Evolutionary conservation across 37 sponge, comb jelly and placozoan genomes (phyloP).

Genomic region (Dysidea cf. avara): DNA sequence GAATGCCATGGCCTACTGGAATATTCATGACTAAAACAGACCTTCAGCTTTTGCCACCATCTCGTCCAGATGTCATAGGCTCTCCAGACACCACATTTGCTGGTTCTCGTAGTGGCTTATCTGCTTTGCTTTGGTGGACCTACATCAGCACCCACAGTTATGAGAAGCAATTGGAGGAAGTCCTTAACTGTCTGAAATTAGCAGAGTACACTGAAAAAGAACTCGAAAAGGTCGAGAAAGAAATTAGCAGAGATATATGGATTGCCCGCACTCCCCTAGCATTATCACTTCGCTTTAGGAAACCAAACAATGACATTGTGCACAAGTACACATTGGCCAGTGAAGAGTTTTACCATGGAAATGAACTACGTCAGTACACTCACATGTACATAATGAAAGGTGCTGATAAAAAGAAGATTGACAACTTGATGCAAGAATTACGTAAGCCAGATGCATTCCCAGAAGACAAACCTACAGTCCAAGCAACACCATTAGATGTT

Average conservation of each 20-base stretch:
- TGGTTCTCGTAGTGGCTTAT: constrained; percentile 28
- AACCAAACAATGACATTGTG: constrained; percentile 6
- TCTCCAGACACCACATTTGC: constrained; percentile 39
- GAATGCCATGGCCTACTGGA: constrained; percentile 21
- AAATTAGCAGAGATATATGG: constrained; percentile 11
- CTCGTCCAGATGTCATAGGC: constrained; percentile 4
- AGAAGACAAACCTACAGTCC: background rate
- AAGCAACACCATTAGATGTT: too few species aligned
- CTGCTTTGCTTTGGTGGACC: constrained; percentile 17
- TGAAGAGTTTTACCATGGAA: background rate
- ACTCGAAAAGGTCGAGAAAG: constrained; percentile 4
- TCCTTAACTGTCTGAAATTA: constrained; percentile 8
- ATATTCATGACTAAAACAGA: constrained; percentile 23
- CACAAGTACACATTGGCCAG: constrained; percentile 8
- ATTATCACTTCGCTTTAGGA: constrained; percentile 14
- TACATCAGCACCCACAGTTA: constrained; percentile 37
- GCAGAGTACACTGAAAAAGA: background rate
- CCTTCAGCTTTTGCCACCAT: background rate
- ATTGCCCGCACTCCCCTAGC: constrained; percentile 1
- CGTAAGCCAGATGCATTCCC: constrained; percentile 1
- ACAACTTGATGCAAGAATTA: background rate
- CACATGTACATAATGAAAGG: constrained; percentile 10
- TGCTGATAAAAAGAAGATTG: background rate
- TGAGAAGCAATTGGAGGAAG: constrained; percentile 2
- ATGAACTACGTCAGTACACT: background rate